These are phyloP conservation scores for Hydropotes inermis DNA, from an alignment of 2,113 vertebrate genomes.

Conservation along the genomic window DNA sequence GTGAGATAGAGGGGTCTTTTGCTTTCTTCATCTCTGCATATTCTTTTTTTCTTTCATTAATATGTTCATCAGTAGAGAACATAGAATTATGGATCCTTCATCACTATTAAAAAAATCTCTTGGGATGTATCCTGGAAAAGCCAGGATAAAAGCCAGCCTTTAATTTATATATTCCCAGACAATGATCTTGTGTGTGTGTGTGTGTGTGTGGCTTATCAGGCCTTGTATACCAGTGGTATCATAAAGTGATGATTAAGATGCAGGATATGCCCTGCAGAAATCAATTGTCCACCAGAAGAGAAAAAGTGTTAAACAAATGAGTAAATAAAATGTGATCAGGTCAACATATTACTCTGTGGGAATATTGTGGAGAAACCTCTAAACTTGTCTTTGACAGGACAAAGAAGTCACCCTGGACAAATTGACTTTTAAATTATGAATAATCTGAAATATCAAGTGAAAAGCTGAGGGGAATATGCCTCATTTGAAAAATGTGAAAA, in stretches of 20 bases:
- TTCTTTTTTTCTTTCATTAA: neutral
- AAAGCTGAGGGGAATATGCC: neutral
- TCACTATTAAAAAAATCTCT: neutral
- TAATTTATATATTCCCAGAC: neutral
- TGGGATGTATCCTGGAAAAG: neutral
- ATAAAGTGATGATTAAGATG: neutral
- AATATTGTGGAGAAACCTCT: neutral
- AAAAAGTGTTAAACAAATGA: neutral
- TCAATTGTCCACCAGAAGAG: neutral
- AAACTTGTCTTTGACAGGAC: neutral
- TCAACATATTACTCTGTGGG: neutral
- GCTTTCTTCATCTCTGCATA: neutral
- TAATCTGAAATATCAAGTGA: neutral
- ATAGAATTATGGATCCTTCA: neutral
- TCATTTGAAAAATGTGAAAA: neutral
- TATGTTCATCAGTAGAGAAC: neutral
- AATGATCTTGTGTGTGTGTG: neutral
- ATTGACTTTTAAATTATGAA: neutral
- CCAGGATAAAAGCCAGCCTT: too few relatives aligned
- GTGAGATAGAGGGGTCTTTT: neutral
- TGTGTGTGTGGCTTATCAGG: neutral
- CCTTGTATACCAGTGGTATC: neutral
- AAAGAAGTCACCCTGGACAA: neutral
- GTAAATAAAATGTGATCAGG: neutral
- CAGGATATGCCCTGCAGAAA: neutral